Percentiles rank a stretch among this genome's conserved stretches.
Evolutionary conservation across 2,113 vertebrate genomes (phyloP).

Genomic region (Triplophysa siluroides): DNA sequence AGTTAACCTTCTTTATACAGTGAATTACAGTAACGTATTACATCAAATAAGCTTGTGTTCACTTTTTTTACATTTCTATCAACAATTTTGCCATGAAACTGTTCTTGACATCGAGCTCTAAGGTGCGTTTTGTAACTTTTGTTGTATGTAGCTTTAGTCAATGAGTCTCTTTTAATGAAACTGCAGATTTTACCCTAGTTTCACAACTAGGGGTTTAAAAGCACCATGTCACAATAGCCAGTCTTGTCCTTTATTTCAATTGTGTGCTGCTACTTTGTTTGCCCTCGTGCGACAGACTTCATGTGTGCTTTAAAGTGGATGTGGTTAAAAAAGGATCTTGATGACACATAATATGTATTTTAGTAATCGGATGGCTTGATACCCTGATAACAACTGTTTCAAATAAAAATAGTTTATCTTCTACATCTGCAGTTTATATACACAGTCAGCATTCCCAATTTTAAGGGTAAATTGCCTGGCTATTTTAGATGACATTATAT

Average conservation of each 20-base stretch:
- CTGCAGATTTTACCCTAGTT: constrained; percentile 45
- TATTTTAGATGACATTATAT: too few species aligned
- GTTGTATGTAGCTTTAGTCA: background rate
- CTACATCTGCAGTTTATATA: too few species aligned
- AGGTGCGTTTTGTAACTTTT: too few species aligned
- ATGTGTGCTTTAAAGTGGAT: background rate
- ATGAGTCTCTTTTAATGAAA: constrained; percentile 7
- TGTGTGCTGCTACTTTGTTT: background rate
- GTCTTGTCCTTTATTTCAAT: constrained; percentile 49
- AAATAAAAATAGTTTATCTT: background rate
- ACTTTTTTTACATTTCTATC: background rate
- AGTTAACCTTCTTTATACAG: too few species aligned
- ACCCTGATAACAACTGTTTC: background rate
- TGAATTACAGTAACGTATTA: too few species aligned
- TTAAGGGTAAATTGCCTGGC: too few species aligned
- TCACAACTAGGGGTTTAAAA: constrained; percentile 48
- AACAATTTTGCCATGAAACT: background rate
- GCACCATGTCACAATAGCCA: constrained; percentile 42
- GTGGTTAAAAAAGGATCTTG: constrained; percentile 16
- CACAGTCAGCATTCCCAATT: too few species aligned
- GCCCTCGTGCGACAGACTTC: background rate
- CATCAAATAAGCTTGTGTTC: background rate
- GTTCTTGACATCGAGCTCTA: too few species aligned
- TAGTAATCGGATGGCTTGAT: constrained; percentile 13
- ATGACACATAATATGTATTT: background rate